Conservation (phyloP, 2,888 invertebrate species). For the Stenotaenia linearis region DNA sequence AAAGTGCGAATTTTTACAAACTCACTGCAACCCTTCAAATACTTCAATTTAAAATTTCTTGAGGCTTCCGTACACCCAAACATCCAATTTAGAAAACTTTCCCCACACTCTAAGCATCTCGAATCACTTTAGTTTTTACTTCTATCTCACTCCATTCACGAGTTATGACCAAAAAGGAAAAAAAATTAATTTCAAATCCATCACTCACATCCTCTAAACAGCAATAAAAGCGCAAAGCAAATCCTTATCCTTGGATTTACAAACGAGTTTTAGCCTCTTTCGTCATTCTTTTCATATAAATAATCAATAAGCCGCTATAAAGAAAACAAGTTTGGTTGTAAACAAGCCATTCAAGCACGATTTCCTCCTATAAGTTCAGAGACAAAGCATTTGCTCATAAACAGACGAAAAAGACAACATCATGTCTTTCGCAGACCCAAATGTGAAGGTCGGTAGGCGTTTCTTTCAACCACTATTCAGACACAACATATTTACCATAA, state of each 20-base stretch:
- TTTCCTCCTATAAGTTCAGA: not conserved
- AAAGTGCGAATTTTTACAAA: too few relatives aligned
- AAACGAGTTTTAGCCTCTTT: not conserved
- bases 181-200: too few relatives aligned
- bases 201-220: too few relatives aligned
- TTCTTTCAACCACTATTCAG: not conserved
- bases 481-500: conserved; percentile 3
- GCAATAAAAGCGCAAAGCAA: not conserved
- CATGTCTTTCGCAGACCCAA: not conserved
- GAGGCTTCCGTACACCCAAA: too few relatives aligned
- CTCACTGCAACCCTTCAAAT: too few relatives aligned
- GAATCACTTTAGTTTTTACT: too few relatives aligned
- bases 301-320: not conserved
- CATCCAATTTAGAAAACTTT: too few relatives aligned
- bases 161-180: too few relatives aligned
- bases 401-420: not conserved
- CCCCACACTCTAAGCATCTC: too few relatives aligned
- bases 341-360: not conserved
- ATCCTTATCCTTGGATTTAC: not conserved
- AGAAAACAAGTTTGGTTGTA: not conserved
- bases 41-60: too few relatives aligned
- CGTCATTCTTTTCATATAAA: not conserved
- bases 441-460: not conserved
- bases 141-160: too few relatives aligned
- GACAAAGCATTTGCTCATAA: not conserved